A percentile compares a stretch with the other conserved stretches of the same genome.
Conservation (phyloP, 2,113 vertebrate species). For the Sturnus vulgaris region DNA sequence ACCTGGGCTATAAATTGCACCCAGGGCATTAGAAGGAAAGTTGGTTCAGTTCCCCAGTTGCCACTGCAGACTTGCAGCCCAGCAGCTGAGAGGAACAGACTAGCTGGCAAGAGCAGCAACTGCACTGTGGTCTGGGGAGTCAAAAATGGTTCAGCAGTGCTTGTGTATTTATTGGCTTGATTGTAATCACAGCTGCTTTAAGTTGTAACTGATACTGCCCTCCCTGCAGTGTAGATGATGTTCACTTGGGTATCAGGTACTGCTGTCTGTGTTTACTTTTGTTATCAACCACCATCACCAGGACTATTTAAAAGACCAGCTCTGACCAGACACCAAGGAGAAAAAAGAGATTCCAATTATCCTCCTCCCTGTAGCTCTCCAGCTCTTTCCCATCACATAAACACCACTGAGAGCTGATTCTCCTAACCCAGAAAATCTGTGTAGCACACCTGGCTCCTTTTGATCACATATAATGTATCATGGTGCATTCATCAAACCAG, state of each 20-base stretch:
- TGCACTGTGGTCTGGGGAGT: background rate
- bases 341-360: background rate
- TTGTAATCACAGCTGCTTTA: constrained; percentile 42
- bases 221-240: background rate
- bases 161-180: background rate
- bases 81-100: background rate
- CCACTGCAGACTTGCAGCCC: background rate
- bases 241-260: background rate
- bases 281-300: constrained; percentile 19
- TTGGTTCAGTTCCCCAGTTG: background rate
- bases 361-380: background rate
- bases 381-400: background rate
- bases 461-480: background rate
- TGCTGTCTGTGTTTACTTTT: constrained; percentile 12
- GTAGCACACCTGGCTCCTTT: background rate
- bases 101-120: background rate
- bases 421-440: background rate
- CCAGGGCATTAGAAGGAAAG: background rate
- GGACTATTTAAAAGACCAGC: background rate
- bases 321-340: background rate
- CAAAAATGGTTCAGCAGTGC: background rate
- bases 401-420: background rate
- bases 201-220: constrained; percentile 15
- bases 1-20: background rate
- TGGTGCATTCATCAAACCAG: rapidly evolving